These are phyloP conservation scores for Pelobates fuscus DNA, from an alignment of 2,113 vertebrate genomes.

Conservation along the genomic window DNA sequence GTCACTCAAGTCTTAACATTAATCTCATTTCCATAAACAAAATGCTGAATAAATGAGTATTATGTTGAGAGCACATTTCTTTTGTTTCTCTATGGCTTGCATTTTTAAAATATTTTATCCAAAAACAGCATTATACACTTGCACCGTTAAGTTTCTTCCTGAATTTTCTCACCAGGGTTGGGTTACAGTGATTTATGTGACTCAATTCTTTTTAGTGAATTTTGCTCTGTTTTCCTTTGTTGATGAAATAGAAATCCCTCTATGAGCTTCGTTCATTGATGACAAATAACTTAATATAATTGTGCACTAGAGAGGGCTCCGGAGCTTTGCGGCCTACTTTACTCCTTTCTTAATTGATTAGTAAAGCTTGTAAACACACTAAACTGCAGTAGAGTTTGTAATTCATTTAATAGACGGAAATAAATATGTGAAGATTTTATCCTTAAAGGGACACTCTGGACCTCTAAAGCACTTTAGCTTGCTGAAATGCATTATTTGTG, in stretches of 20 bases:
- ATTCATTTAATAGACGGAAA: too few relatives aligned
- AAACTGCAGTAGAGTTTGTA: neutral
- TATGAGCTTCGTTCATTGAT: neutral
- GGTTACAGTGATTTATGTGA: conserved; percentile 5
- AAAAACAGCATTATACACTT: neutral
- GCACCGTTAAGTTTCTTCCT: neutral
- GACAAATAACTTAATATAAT: neutral
- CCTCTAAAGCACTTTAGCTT: too few relatives aligned
- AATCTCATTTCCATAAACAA: neutral
- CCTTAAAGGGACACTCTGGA: too few relatives aligned
- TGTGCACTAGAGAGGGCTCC: neutral
- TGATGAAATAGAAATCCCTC: neutral
- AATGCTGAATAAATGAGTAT: neutral
- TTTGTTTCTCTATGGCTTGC: neutral
- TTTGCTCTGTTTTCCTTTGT: neutral
- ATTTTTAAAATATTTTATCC: conserved; percentile 4
- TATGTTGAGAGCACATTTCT: neutral
- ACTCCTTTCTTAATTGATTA: neutral
- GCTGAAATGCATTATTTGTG: too few relatives aligned
- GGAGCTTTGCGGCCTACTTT: neutral
- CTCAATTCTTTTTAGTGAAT: neutral
- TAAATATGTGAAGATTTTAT: too few relatives aligned
- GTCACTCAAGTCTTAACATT: neutral
- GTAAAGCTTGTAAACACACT: neutral
- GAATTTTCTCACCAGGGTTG: conserved; percentile 1